phyloP scores from a whole-genome alignment of 53 echinoderm and acorn worm species.

The Zoroaster sp. region DNA sequence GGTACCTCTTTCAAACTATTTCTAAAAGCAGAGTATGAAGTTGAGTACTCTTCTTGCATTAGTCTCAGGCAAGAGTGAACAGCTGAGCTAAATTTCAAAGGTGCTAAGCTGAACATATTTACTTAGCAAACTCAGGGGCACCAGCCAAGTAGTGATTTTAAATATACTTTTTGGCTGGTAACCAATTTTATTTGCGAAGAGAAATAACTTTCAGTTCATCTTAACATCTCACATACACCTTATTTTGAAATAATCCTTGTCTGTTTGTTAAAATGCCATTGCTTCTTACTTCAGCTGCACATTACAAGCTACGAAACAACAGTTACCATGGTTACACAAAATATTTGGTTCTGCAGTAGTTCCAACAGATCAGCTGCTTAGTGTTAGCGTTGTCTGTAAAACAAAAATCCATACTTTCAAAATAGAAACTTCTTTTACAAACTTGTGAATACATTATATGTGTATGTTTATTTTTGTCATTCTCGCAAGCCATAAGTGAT shows the following conservation, averaged over 20 bases:
- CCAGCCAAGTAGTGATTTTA: neutral
- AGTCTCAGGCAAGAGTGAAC: neutral
- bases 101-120: neutral
- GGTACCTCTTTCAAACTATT: neutral
- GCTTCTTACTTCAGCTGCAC: slow-evolving; percentile 50
- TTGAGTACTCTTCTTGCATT: neutral
- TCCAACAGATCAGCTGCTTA: slow-evolving; percentile 42
- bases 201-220: neutral
- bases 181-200: neutral
- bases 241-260: neutral
- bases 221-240: neutral
- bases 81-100: neutral
- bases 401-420: neutral
- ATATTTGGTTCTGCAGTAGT: slow-evolving; percentile 27
- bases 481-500: neutral
- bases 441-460: slow-evolving; percentile 38
- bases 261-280: slow-evolving; percentile 4
- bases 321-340: slow-evolving; percentile 30
- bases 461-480: neutral
- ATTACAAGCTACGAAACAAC: slow-evolving; percentile 49
- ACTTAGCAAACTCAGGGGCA: neutral
- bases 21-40: slow-evolving; percentile 14
- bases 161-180: neutral
- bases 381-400: neutral
- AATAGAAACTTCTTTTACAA: slow-evolving; percentile 34